These are phyloP conservation scores for Actinernus sp. DNA, from an alignment of 92 coral and sea anemone genomes.

Conservation along the genomic window DNA sequence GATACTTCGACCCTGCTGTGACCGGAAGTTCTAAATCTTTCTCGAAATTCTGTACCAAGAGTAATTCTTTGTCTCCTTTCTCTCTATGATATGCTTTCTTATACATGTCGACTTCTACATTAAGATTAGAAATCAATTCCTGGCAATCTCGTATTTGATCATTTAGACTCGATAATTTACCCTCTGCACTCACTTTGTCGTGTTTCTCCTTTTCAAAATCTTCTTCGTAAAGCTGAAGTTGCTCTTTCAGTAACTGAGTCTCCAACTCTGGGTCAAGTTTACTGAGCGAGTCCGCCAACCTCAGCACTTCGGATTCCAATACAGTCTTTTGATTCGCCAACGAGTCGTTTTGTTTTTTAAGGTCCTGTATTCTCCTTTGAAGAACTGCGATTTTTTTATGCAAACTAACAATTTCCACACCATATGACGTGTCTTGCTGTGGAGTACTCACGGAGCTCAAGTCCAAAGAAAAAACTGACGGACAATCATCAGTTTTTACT, in stretches of 20 bases:
- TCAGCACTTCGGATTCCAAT: conserved; percentile 72
- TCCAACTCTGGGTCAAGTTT: conserved; percentile 53
- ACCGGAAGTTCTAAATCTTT: background rate
- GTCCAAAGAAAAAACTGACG: background rate
- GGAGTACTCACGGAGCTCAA: background rate
- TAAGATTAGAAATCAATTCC: conserved; percentile 79
- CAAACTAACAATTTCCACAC: background rate
- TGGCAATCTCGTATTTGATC: conserved; percentile 78
- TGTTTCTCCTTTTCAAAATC: conserved; percentile 85
- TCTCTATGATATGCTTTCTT: conserved; percentile 87
- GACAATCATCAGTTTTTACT: background rate
- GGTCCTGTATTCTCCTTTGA: conserved; percentile 11
- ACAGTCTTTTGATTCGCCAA: conserved; percentile 81
- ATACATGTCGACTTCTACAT: conserved; percentile 87
- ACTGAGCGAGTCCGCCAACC: conserved; percentile 81
- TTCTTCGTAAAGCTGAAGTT: conserved; percentile 79
- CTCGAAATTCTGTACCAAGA: conserved; percentile 15
- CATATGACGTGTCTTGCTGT: conserved; percentile 2
- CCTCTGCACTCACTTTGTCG: conserved; percentile 82
- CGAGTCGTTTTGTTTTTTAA: conserved; percentile 17
- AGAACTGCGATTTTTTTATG: conserved; percentile 21
- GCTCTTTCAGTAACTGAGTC: conserved; percentile 75
- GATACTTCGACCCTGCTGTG: background rate
- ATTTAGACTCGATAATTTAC: conserved; percentile 60
- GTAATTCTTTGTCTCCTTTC: conserved; percentile 70